A percentile compares a stretch with the other conserved stretches of the same genome.
Evolutionary conservation across 2,113 vertebrate species (phyloP).

Genomic region (Euleptes europaea): DNA sequence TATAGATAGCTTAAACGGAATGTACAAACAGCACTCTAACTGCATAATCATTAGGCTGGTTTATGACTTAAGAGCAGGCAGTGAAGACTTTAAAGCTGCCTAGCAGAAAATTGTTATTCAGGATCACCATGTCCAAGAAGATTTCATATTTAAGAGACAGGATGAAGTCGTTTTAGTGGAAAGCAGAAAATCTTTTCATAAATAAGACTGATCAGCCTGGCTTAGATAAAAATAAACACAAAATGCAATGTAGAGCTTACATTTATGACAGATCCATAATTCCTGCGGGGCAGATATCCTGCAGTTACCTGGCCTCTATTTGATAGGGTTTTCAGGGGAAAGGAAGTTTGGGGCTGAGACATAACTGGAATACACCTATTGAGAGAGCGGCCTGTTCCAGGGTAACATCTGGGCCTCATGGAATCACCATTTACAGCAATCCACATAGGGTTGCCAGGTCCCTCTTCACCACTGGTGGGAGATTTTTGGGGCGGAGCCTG

Average conservation of each 20-base stretch:
- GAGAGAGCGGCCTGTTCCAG: background rate
- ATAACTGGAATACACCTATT: background rate
- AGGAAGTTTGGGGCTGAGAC: background rate
- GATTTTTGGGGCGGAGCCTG: no score
- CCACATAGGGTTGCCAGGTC: no score
- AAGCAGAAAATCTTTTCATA: background rate
- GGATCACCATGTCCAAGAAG: background rate
- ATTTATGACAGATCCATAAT: background rate
- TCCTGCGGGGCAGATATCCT: constrained; percentile 1
- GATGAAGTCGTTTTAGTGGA: background rate
- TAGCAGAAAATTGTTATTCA: background rate
- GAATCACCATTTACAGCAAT: no score
- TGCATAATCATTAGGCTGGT: background rate
- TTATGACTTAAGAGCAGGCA: background rate
- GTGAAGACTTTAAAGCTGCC: background rate
- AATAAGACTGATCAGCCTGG: background rate
- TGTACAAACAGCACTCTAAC: background rate
- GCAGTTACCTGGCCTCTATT: background rate
- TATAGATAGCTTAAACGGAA: background rate
- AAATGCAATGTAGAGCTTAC: background rate
- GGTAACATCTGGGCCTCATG: no score
- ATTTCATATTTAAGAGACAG: constrained; percentile 1
- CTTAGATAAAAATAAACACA: background rate
- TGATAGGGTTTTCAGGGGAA: background rate
- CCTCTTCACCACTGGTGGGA: no score